Evolutionary conservation across 2,888 invertebrate genomes (phyloP).

Genomic region (Drosophila macrospina): DNA sequence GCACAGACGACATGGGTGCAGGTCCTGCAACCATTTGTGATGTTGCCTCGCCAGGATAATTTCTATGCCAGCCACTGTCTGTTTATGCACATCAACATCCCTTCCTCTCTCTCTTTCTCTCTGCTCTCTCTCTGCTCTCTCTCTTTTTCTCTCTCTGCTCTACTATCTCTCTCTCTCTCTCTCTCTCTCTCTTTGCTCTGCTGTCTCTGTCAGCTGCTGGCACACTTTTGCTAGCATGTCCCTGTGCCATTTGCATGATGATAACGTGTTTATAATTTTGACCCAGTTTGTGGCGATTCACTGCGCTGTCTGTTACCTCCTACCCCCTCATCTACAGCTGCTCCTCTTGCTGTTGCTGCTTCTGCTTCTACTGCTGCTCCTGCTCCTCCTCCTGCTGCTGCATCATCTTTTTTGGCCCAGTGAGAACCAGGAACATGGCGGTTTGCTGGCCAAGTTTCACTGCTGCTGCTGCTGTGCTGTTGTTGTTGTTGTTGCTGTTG

Average conservation of each 20-base stretch:
- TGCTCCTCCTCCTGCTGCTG: background rate
- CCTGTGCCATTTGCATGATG: constrained; percentile 79
- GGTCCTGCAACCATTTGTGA: constrained; percentile 11
- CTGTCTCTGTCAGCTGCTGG: constrained; percentile 17
- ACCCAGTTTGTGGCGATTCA: constrained; percentile 66
- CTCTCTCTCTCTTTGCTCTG: background rate
- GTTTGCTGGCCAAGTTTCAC: constrained; percentile 38
- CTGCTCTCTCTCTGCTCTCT: constrained; percentile 7
- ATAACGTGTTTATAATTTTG: constrained; percentile 81
- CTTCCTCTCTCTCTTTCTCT: background rate
- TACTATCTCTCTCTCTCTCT: constrained; percentile 8
- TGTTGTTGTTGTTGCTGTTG: background rate
- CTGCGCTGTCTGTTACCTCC: constrained; percentile 18
- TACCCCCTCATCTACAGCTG: background rate
- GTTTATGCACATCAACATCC: constrained; percentile 28
- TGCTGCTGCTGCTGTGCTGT: constrained; percentile 6
- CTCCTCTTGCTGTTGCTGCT: background rate
- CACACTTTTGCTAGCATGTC: constrained; percentile 48
- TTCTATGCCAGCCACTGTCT: constrained; percentile 59
- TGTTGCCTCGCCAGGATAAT: constrained; percentile 59
- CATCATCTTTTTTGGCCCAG: constrained; percentile 8
- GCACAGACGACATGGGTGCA: constrained; percentile 49
- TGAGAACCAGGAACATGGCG: constrained; percentile 18
- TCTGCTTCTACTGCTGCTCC: constrained; percentile 4
- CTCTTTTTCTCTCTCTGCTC: background rate